These are phyloP conservation scores for Apteryx owenii DNA, from an alignment of 2,113 vertebrate genomes.

Conservation along the genomic window DNA sequence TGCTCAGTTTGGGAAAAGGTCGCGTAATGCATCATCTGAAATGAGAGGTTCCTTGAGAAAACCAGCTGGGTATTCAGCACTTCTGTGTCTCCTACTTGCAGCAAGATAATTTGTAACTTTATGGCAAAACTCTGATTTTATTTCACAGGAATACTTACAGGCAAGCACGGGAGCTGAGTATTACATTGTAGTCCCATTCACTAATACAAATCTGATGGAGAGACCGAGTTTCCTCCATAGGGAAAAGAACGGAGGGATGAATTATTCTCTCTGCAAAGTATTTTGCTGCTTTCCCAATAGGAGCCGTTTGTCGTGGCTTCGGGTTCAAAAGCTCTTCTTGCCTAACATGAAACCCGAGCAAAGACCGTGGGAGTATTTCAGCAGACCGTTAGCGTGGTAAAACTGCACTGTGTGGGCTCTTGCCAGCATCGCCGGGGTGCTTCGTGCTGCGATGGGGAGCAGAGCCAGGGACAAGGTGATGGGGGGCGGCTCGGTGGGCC, in stretches of 20 bases:
- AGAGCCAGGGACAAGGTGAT: background rate
- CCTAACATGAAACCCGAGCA: background rate
- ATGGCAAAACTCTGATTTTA: background rate
- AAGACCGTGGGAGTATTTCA: background rate
- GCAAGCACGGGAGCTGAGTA: background rate
- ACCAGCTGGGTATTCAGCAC: background rate
- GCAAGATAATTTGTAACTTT: background rate
- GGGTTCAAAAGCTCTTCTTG: background rate
- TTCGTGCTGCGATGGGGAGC: background rate
- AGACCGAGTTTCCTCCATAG: background rate
- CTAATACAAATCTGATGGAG: background rate
- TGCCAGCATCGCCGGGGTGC: background rate
- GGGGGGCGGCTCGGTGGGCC: background rate
- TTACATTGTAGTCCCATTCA: background rate
- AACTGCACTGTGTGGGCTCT: background rate
- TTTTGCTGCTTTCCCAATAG: background rate
- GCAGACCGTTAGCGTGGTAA: background rate
- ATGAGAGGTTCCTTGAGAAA: background rate
- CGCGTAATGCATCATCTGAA: background rate
- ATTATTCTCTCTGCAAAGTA: background rate
- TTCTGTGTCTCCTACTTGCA: background rate
- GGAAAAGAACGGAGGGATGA: background rate
- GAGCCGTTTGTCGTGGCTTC: fast-evolving
- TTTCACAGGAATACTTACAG: background rate
- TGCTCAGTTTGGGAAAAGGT: background rate